These are phyloP conservation scores for Boleophthalmus pectinirostris DNA, from an alignment of 2,113 vertebrate species.

Conservation along the genomic window DNA sequence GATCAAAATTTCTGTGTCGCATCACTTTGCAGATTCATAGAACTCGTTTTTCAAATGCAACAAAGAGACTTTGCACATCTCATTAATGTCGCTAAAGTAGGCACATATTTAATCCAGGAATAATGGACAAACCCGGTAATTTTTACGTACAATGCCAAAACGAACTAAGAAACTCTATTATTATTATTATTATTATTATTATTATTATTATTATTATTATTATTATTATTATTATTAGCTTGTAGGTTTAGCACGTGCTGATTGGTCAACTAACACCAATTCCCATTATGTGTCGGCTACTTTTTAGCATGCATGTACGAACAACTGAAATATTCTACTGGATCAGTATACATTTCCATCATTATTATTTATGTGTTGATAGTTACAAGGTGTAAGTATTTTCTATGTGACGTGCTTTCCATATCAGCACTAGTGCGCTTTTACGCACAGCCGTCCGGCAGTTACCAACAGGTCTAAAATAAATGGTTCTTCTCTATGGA, in stretches of 20 bases:
- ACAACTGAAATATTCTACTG: neutral
- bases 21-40: neutral
- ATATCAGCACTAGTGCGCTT: neutral
- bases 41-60: neutral
- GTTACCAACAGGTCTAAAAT: neutral
- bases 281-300: neutral
- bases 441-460: neutral
- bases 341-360: neutral
- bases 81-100: neutral
- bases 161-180: neutral
- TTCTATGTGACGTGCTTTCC: neutral
- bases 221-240: slow-evolving; percentile 1
- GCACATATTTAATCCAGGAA: neutral
- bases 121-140: neutral
- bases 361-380: neutral
- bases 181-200: neutral
- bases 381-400: neutral
- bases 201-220: neutral
- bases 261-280: neutral
- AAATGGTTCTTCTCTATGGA: neutral
- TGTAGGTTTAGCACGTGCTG: neutral
- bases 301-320: neutral
- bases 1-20: neutral
- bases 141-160: neutral
- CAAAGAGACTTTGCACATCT: neutral